Conservation (phyloP, 2,888 invertebrate species). For the Phortica magna region DNA sequence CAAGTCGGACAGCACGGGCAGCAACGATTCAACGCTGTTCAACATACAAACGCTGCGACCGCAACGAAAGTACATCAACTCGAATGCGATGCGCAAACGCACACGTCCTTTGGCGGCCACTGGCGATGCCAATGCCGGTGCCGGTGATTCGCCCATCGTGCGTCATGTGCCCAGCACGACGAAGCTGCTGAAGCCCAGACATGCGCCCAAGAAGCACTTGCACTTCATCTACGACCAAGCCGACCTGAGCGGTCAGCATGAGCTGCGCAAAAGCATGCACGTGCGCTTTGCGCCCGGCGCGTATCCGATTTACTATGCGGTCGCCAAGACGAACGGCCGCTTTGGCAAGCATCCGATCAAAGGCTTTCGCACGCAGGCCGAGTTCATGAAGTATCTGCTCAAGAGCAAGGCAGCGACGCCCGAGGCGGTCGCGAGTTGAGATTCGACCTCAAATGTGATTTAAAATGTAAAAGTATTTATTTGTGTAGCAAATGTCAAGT, state of each 20-base stretch:
- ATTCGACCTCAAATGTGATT: neutral
- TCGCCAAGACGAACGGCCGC: slow-evolving; percentile 74
- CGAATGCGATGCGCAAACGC: slow-evolving; percentile 59
- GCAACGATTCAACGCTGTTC: slow-evolving; percentile 68
- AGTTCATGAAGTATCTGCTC: slow-evolving; percentile 70
- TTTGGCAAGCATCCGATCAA: slow-evolving; percentile 75
- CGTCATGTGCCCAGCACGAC: slow-evolving; percentile 55
- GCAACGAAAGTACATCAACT: slow-evolving; percentile 59
- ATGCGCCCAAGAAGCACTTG: slow-evolving; percentile 55
- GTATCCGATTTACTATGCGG: slow-evolving; percentile 74
- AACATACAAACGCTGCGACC: slow-evolving; percentile 68
- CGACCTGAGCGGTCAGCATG: slow-evolving; percentile 43
- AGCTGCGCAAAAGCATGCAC: slow-evolving; percentile 58
- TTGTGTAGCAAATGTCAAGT: neutral
- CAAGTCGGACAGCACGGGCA: slow-evolving; percentile 55
- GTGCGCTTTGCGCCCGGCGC: slow-evolving; percentile 72
- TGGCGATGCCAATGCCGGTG: neutral
- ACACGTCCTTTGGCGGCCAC: neutral
- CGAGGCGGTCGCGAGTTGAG: neutral
- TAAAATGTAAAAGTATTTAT: slow-evolving; percentile 10
- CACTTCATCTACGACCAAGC: slow-evolving; percentile 63
- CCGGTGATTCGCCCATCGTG: slow-evolving; percentile 58
- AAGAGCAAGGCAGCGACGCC: slow-evolving; percentile 65
- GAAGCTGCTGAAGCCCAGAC: slow-evolving; percentile 57
- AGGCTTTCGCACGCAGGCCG: slow-evolving; percentile 66